Evolutionary conservation across 2,113 vertebrate genomes (phyloP), one percentile per base, ranked within the genome.

Genomic region (Petrocephalus zakoni): DNA sequence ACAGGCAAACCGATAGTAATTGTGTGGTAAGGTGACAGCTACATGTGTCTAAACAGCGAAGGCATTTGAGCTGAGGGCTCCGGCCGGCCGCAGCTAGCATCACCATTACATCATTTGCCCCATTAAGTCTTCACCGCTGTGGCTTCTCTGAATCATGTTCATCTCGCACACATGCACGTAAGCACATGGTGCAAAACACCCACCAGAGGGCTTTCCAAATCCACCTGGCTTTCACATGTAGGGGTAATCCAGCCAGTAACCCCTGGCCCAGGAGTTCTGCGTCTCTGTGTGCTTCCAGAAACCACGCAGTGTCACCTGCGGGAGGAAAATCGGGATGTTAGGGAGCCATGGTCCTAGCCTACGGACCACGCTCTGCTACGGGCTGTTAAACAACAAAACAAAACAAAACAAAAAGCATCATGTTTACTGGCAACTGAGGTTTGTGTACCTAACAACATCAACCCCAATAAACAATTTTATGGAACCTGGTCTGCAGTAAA

Each of bases 381-480:
- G 25, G 49, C 17, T 68, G 19, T 78, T 37, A 53, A 53, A 42
- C n/a, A 42, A 42, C 42, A 42, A 42, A 42, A 42, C 42, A 42
- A 42, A 42, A 42, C 42, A 42, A 42, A 1, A 42, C 1, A 42
- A 42, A 42, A 42, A 42, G 42, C 89, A 94, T 92, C 91, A 91
- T 94, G 95, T 95, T 95, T 94, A 94, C 94, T 94, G 94, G 94
- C 91, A 94, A 94, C 94, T 92, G 89, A 91, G 90, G 85, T 92
- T 90, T 94, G 94, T 94, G 94, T 95, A 92, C 90, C 91, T 92
- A 93, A 94, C 94, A 96, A 95, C 95, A 95, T 94, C 94, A 94
- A 91, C 89, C 92, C 93, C 86, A 92, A 94, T 94, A 95, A 94
- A 95, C 85, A 72, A 88, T 93, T 95, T 95, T 95, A 95, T 94